Conservation (phyloP, 92 coral and sea anemone genomes). For the Paramuricea clavata region DNA sequence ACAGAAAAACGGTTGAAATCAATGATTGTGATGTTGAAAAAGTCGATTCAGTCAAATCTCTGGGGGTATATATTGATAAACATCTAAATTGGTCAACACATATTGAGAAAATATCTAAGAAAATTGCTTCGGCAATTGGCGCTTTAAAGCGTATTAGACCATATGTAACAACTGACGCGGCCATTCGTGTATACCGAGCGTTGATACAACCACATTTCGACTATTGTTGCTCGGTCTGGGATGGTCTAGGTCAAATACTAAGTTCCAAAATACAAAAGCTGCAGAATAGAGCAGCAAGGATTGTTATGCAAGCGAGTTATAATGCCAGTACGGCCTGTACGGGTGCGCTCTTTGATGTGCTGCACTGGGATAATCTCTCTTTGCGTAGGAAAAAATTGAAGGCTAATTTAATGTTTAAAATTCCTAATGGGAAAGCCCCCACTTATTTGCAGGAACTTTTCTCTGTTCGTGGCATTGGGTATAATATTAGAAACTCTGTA, state of each 20-base stretch:
- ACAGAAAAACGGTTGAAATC: no score
- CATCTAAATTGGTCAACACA: neutral
- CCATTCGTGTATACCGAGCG: neutral
- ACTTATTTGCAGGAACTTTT: constrained; percentile 18
- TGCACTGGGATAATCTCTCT: constrained; percentile 3
- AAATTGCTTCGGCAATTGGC: constrained; percentile 20
- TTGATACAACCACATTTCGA: constrained; percentile 6
- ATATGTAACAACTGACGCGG: neutral
- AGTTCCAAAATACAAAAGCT: constrained; percentile 28
- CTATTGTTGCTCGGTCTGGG: constrained; percentile 21
- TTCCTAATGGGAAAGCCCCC: constrained; percentile 12
- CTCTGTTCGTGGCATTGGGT: neutral
- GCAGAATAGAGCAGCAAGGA: constrained; percentile 44
- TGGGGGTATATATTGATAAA: constrained; percentile 2
- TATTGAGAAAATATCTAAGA: neutral
- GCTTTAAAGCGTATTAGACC: neutral
- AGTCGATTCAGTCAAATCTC: neutral
- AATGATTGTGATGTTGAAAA: neutral
- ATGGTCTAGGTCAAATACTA: constrained; percentile 8
- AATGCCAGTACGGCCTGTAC: constrained; percentile 21
- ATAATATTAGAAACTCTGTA: neutral
- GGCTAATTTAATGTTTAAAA: constrained; percentile 20
- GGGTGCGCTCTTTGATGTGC: constrained; percentile 1
- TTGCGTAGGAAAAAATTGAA: neutral
- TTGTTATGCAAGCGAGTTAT: constrained; percentile 12